These are phyloP conservation scores for Galleria mellonella DNA, from an alignment of 1,140 invertebrate genomes.

Conservation along the genomic window DNA sequence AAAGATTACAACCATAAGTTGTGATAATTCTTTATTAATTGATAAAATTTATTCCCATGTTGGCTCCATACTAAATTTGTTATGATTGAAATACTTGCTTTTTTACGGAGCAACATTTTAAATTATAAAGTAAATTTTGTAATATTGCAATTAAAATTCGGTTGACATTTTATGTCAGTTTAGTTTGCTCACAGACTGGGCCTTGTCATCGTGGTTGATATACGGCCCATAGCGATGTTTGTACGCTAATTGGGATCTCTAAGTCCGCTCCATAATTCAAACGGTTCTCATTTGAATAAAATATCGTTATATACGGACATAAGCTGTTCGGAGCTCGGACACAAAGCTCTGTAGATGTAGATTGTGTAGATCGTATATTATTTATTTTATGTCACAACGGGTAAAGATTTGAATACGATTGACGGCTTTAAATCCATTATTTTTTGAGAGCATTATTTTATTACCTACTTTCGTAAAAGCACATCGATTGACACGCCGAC, in stretches of 20 bases:
- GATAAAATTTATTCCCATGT: too few species aligned
- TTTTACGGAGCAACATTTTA: too few species aligned
- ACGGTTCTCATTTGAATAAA: constrained; percentile 12
- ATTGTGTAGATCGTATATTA: background rate
- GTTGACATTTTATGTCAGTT: constrained; percentile 21
- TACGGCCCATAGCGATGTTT: constrained; percentile 33
- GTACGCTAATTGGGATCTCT: constrained; percentile 42
- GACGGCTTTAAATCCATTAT: background rate
- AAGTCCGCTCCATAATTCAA: constrained; percentile 20
- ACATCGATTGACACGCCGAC: too few species aligned
- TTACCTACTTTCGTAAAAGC: too few species aligned
- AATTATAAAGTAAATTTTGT: too few species aligned
- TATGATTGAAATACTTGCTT: too few species aligned
- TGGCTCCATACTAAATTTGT: too few species aligned
- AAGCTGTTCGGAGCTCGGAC: background rate
- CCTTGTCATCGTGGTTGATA: constrained; percentile 37
- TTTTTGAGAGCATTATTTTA: constrained; percentile 3
- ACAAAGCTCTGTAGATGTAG: constrained; percentile 2
- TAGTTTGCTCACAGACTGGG: constrained; percentile 1
- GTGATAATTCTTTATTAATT: too few species aligned
- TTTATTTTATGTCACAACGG: constrained; percentile 6
- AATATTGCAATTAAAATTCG: too few species aligned
- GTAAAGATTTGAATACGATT: constrained; percentile 4
- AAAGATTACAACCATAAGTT: too few species aligned
- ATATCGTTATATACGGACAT: constrained; percentile 3